Evolutionary conservation across 2,113 vertebrate species (phyloP).

Genomic region (Polypterus senegalus): DNA sequence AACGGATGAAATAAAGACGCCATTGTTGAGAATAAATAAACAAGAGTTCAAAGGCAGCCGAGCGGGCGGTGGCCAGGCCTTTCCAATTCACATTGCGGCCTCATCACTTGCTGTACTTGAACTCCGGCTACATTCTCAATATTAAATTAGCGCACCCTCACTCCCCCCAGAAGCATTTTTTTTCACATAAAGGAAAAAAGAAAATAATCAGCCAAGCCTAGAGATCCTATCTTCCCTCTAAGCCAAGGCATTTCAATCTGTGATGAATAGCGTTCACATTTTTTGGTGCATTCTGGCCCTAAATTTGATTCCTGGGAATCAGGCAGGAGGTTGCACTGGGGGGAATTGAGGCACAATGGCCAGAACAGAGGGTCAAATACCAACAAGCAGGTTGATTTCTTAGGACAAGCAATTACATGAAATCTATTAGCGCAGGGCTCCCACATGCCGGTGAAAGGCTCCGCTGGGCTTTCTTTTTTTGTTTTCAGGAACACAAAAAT

Average conservation of each 20-base stretch:
- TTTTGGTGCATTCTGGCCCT: conserved; percentile 51
- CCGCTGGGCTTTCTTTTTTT: neutral
- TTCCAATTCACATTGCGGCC: conserved; percentile 21
- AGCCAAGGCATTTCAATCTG: conserved; percentile 34
- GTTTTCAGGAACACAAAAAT: conserved; percentile 17
- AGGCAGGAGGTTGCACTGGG: conserved; percentile 42
- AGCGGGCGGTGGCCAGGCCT: conserved; percentile 17
- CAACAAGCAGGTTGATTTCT: conserved; percentile 28
- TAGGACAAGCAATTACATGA: conserved; percentile 50
- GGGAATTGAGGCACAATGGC: conserved; percentile 50
- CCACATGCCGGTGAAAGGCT: conserved; percentile 12
- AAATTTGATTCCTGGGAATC: conserved; percentile 62
- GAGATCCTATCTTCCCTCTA: conserved; percentile 28
- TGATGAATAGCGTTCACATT: conserved; percentile 40
- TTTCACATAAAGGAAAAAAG: conserved; percentile 19
- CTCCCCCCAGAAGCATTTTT: neutral
- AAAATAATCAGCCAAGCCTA: neutral
- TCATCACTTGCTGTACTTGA: neutral
- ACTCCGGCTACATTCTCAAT: neutral
- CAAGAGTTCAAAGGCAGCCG: conserved; percentile 24
- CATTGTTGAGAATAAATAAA: conserved; percentile 22
- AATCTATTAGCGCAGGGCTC: conserved; percentile 39
- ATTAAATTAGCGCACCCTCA: conserved; percentile 1
- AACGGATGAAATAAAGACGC: conserved; percentile 22
- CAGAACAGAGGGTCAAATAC: conserved; percentile 45